These are phyloP conservation scores for Penaeus monodon DNA, from an alignment of 2,888 invertebrate species.

Conservation along the genomic window DNA sequence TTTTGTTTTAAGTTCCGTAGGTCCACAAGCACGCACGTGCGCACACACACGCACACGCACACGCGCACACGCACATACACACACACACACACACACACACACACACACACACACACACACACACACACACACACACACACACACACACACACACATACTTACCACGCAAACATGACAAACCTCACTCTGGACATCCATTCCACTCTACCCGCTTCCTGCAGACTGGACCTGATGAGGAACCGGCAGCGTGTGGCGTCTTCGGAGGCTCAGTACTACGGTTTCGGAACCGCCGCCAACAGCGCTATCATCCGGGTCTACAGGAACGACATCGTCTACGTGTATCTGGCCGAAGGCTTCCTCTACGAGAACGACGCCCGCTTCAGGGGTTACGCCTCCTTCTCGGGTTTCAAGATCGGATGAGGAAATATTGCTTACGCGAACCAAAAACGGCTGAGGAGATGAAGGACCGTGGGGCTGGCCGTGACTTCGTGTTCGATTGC, in stretches of 20 bases:
- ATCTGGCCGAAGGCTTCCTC: conserved; percentile 49
- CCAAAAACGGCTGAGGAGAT: neutral
- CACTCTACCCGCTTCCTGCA: neutral
- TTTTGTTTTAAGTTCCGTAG: no score
- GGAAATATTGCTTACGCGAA: neutral
- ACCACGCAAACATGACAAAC: no score
- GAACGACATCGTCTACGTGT: conserved; percentile 51
- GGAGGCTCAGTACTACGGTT: conserved; percentile 55
- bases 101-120: no score
- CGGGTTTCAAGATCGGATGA: conserved; percentile 45
- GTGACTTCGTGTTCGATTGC: neutral
- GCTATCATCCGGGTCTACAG: conserved; percentile 31
- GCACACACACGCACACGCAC: no score
- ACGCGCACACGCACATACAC: no score
- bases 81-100: no score
- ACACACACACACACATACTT: no score
- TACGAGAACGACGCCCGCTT: conserved; percentile 57
- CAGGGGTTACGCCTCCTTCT: conserved; percentile 55
- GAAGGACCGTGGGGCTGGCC: neutral
- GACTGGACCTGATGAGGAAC: conserved; percentile 54
- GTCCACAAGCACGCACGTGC: no score
- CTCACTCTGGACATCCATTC: neutral
- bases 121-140: no score
- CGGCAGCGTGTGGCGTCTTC: conserved; percentile 44
- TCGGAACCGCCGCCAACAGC: conserved; percentile 48